Percentiles rank a stretch among this genome's conserved stretches.
These are phyloP conservation scores for Amphilophus citrinellus DNA, from an alignment of 2,113 vertebrate species.

Conservation along the genomic window DNA sequence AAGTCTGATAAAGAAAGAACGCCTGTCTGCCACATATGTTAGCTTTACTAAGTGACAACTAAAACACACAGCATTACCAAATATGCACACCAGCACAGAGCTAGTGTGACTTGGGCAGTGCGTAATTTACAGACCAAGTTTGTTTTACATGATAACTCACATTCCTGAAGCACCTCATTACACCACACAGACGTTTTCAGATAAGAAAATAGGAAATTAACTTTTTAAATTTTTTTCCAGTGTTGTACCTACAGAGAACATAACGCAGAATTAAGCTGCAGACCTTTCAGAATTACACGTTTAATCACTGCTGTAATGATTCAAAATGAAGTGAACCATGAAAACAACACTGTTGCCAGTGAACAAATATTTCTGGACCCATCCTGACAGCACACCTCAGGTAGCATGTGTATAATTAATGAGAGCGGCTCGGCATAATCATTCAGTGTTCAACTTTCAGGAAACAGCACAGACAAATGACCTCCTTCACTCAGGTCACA, in stretches of 20 bases:
- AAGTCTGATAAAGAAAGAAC: neutral
- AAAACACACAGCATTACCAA: neutral
- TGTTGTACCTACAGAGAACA: neutral
- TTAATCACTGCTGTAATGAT: neutral
- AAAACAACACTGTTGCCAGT: neutral
- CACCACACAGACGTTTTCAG: neutral
- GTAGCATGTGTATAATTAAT: neutral
- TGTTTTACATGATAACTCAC: constrained; percentile 19
- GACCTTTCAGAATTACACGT: neutral
- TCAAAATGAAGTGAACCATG: neutral
- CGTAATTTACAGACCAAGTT: neutral
- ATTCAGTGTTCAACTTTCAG: neutral
- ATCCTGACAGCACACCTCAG: neutral
- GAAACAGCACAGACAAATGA: neutral
- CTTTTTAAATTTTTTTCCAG: neutral
- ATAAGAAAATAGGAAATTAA: constrained; percentile 8
- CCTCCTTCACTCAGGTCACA: constrained; percentile 16
- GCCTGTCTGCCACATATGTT: neutral
- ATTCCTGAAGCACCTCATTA: neutral
- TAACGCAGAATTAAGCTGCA: neutral
- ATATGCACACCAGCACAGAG: neutral
- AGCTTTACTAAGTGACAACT: neutral
- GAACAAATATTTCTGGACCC: neutral
- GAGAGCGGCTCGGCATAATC: neutral
- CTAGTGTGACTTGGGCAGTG: neutral